A percentile compares a stretch with the other conserved stretches of the same genome.
Conservation (phyloP, 2,888 invertebrate genomes). For the Cerceris rybyensis region DNA sequence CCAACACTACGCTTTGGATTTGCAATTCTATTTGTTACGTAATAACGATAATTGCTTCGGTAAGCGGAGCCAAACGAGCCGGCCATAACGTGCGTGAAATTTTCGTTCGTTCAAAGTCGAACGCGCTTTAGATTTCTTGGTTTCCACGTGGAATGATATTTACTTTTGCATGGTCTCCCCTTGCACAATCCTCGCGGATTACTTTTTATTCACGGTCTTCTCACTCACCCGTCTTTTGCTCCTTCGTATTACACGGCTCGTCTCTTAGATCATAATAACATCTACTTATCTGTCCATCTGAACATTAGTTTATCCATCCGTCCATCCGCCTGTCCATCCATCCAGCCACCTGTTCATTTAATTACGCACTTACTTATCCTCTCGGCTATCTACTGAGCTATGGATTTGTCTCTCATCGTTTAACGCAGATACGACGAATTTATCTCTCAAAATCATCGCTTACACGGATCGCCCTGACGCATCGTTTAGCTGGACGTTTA, state of each 20-base stretch:
- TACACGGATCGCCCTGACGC: neutral
- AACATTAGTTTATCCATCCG: conserved; percentile 8
- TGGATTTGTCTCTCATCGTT: neutral
- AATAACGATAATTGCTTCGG: neutral
- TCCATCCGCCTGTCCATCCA: conserved; percentile 5
- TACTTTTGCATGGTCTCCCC: too few relatives aligned
- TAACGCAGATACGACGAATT: neutral
- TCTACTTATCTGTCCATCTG: neutral
- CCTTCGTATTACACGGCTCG: neutral
- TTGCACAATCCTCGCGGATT: too few relatives aligned
- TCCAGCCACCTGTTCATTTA: conserved; percentile 22
- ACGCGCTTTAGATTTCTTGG: neutral
- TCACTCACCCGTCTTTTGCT: neutral
- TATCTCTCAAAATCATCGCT: conserved; percentile 15
- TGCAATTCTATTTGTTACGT: neutral
- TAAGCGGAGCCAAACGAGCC: neutral
- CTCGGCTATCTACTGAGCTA: conserved; percentile 2
- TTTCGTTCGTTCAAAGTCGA: neutral
- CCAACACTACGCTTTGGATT: neutral
- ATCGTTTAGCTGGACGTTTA: neutral
- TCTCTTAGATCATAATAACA: neutral
- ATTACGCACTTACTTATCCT: conserved; percentile 18
- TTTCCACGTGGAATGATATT: neutral
- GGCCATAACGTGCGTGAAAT: neutral
- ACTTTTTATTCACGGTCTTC: neutral